Evolutionary conservation across 2,888 invertebrate genomes (phyloP).

Genomic region (Sipunculus nudus): DNA sequence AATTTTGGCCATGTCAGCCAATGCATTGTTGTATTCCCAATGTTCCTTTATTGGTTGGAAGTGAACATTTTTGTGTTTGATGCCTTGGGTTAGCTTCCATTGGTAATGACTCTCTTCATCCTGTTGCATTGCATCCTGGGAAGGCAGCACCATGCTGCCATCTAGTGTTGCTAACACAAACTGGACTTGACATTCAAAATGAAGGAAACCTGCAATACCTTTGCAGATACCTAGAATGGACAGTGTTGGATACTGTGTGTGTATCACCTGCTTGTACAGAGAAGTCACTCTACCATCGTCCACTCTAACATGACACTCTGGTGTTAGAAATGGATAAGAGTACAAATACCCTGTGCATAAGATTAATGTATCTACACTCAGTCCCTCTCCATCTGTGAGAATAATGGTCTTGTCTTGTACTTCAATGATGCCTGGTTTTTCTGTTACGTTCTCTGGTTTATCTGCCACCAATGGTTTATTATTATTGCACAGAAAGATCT

Average conservation of each 20-base stretch:
- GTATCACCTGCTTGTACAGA: slow-evolving; percentile 85
- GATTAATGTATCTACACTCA: slow-evolving; percentile 75
- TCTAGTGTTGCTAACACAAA: slow-evolving; percentile 74
- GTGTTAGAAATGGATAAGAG: slow-evolving; percentile 79
- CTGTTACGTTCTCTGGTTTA: slow-evolving; percentile 28
- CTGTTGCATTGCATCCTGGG: slow-evolving; percentile 76
- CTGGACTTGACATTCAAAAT: slow-evolving; percentile 83
- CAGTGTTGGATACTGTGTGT: slow-evolving; percentile 82
- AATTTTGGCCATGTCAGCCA: slow-evolving; percentile 75
- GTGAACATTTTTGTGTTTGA: slow-evolving; percentile 80
- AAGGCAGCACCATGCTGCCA: slow-evolving; percentile 74
- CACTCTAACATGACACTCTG: slow-evolving; percentile 76
- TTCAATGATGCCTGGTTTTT: slow-evolving; percentile 10
- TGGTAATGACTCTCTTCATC: slow-evolving; percentile 73
- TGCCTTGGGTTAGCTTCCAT: slow-evolving; percentile 72
- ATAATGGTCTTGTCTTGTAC: slow-evolving; percentile 4
- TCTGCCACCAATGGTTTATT: too few species aligned
- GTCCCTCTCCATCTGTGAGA: slow-evolving; percentile 72
- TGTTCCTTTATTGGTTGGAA: slow-evolving; percentile 83
- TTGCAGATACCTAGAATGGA: slow-evolving; percentile 85
- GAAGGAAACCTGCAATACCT: slow-evolving; percentile 83
- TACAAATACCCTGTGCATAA: slow-evolving; percentile 83
- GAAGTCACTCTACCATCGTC: slow-evolving; percentile 84
- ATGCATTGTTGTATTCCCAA: slow-evolving; percentile 76
- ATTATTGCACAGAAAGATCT: too few species aligned